Evolutionary conservation across 2,797 vertebrate species (phyloP).

Genomic region (Morelia viridis): DNA sequence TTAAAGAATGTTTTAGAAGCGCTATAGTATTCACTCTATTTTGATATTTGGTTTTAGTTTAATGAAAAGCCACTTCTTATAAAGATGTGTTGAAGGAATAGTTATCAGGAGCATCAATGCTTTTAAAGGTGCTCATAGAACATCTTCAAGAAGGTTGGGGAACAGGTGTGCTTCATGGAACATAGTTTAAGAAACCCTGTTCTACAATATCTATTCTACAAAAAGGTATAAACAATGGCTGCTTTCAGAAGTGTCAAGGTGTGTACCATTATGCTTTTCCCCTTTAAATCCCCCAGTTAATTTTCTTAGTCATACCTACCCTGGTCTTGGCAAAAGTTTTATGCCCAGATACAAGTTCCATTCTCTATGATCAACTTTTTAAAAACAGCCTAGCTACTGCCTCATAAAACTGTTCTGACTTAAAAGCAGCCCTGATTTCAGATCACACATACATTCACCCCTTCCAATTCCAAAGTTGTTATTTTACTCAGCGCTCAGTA

Average conservation of each 20-base stretch:
- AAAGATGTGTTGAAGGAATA: not conserved
- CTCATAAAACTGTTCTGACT: not conserved
- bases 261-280: not conserved
- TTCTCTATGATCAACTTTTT: not conserved
- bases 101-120: not conserved
- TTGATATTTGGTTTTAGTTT: not conserved
- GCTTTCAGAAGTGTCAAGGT: not conserved
- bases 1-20: not conserved
- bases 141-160: not conserved
- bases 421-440: not conserved
- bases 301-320: not conserved
- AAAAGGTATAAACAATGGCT: not conserved
- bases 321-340: not conserved
- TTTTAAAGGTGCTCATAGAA: not conserved
- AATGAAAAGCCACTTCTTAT: not conserved
- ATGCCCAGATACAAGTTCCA: not conserved
- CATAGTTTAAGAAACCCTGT: not conserved
- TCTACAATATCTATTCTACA: not conserved
- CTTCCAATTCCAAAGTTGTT: not conserved
- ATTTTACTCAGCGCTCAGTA: slow-evolving; percentile 8
- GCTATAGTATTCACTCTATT: not conserved
- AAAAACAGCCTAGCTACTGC: not conserved
- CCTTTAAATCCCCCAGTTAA: not conserved
- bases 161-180: not conserved
- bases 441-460: not conserved